Evolutionary conservation across 2,113 vertebrate genomes (phyloP), one percentile per base, ranked within the genome.

Genomic region (Labeo rohita): DNA sequence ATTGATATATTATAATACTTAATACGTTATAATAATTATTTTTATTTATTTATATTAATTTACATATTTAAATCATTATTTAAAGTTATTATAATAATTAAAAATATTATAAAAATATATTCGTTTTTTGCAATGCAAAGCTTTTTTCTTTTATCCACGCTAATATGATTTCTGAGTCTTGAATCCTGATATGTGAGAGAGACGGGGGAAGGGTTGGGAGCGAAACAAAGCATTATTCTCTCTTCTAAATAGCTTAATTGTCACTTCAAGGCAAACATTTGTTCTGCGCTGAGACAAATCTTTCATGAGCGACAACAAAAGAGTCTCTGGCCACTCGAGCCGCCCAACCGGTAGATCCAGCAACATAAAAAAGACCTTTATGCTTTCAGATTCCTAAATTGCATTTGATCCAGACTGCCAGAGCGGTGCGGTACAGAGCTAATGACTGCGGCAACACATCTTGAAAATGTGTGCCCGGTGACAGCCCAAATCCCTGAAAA

Each of bases 241-340:
- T 45, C 8, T 73, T 66, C 80, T 73, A 87, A 85, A 86, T 68
- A 54, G 68, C 84, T 87, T 70, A 68, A 80, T 87, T 87, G 87
- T 84, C 84, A 73, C 84, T 80, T 74, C n/a, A 61, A 75, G 56
- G 39, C 66, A 80, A 85, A 80, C 56, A 87, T 84, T 87, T 89
- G 84, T 79, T 66, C 78, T 80, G 74, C 15, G 36, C 68, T 85
- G 73, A 85, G 78, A 72, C 74, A 34, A 23, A 47, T 47, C 86
- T 68, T 75, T 87, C 80, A 85, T 75, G 80, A 70, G 76, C 49
- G 45, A 36, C 59, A 85, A 87, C 86, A 87, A 79, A 87, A 85
- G 84, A 87, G 6, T 45, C 47, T 18, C 43, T 3, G n/a, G 52
- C 34, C 52, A 77, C 78, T 85, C 28, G 18, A 86, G 59, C 76